These are phyloP conservation scores for Spatula clypeata DNA, from an alignment of 2,797 vertebrate species.

Conservation along the genomic window DNA sequence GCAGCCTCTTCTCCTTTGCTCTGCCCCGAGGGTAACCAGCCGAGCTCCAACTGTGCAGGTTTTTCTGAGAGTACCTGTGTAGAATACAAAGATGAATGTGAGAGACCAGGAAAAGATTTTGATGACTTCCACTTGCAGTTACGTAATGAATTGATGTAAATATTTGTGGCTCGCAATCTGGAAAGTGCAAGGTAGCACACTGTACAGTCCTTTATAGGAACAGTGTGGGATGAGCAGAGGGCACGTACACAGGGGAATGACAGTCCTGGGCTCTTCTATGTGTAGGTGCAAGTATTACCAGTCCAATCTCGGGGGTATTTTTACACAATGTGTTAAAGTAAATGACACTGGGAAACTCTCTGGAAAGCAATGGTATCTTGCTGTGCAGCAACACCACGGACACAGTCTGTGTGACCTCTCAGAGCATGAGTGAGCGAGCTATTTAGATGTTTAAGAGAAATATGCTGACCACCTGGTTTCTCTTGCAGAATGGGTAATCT, in stretches of 20 bases:
- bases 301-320: conserved; percentile 6
- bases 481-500: not conserved
- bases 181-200: not conserved
- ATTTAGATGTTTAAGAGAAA: not conserved
- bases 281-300: conserved; percentile 1
- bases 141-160: not conserved
- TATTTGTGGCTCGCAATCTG: not conserved
- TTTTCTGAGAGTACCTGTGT: not conserved
- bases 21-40: not conserved
- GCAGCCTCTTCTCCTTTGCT: not conserved
- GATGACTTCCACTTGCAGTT: not conserved
- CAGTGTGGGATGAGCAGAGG: conserved; percentile 37
- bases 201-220: not conserved
- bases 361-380: not conserved
- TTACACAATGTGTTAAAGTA: conserved; percentile 10
- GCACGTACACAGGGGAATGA: not conserved
- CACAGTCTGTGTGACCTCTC: fast-evolving
- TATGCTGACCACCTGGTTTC: not conserved
- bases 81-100: not conserved
- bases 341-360: not conserved
- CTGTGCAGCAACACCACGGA: not conserved
- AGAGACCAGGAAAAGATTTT: not conserved
- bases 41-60: fast-evolving
- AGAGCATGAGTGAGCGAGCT: not conserved
- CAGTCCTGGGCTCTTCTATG: not conserved